Evolutionary conservation across 2,888 invertebrate species (phyloP), one percentile per base, ranked within the genome.

Genomic region (Eupithecia centaureata): DNA sequence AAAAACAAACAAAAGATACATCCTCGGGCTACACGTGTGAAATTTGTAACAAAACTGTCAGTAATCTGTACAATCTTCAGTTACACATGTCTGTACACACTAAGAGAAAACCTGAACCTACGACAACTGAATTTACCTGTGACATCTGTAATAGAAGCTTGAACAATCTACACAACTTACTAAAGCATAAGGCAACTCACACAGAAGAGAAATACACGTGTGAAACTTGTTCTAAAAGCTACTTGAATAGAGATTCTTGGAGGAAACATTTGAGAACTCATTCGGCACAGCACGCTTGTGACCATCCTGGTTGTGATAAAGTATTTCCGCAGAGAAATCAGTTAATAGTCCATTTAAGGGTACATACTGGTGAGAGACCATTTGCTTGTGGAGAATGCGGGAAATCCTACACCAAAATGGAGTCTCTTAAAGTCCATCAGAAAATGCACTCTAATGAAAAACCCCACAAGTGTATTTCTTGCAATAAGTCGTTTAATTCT

Each of bases 1-100:
- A n/a, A 18, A 56, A 30, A 38, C 12, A n/a, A 38, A 28, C 15
- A 0, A 42, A 15, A 25, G 5, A n/a, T 42, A 38, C n/a, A 27
- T 28, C 60, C 4, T 33, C 22, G 2, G 38, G 28, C 10, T 61
- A 68, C 30, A 30, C 57, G 0, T 68, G 68, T 22, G 65, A 61
- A 0, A 22, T 64, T 0, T 68, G 68, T 33, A 27, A 51, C 7
- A 61, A 68, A 25, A 62, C 52, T 32, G 32, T 57, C 10, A 57
- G 57, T 5, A 57, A 57, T 13, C 32, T 57, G 18, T 57, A 57
- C 30, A 57, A 57, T 13, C 32, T 57, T 3, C 57, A 57, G 13
- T 15, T 57, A 0, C 57, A 57, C 13, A 57, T 57, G 57, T 57
- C 57, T 1, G 57, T 57, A 22, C 57, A 57, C 12, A 28, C 54